These are phyloP conservation scores for Ursus arctos DNA, from an alignment of 2,113 vertebrate species.

Conservation along the genomic window DNA sequence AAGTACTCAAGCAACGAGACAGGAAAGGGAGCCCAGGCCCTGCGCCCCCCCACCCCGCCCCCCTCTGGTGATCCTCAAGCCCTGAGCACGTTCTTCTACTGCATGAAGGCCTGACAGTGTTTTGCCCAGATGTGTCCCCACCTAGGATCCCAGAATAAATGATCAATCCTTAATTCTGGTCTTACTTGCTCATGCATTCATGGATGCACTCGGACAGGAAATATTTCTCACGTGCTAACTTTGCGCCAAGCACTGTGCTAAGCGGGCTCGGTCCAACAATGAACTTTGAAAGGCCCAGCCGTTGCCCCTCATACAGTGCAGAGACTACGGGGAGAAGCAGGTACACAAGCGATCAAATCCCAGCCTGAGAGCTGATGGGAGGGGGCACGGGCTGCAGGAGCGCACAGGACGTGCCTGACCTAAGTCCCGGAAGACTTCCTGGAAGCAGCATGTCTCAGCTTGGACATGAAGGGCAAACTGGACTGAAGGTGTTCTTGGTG, in stretches of 20 bases:
- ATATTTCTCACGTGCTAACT: neutral
- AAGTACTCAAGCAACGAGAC: too few species aligned
- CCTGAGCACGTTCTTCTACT: fast-evolving
- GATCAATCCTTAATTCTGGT: neutral
- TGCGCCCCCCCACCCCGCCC: fast-evolving
- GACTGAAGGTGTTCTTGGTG: neutral
- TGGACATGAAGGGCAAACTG: neutral
- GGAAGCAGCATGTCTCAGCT: neutral
- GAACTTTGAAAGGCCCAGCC: neutral
- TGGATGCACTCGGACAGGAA: neutral
- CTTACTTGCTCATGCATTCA: neutral
- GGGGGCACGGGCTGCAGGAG: neutral
- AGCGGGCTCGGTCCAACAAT: neutral
- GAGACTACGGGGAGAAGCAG: neutral
- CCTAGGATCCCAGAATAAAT: neutral
- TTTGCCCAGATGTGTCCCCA: neutral
- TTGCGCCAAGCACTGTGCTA: neutral
- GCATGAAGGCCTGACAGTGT: neutral
- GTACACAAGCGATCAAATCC: too few species aligned
- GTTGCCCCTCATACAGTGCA: neutral
- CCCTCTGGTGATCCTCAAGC: neutral
- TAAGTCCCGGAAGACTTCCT: neutral
- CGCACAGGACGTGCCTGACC: neutral
- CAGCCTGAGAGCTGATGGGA: neutral
- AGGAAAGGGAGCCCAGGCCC: neutral